Evolutionary conservation across 2,113 vertebrate species (phyloP).

Genomic region (Bombycilla garrulus): DNA sequence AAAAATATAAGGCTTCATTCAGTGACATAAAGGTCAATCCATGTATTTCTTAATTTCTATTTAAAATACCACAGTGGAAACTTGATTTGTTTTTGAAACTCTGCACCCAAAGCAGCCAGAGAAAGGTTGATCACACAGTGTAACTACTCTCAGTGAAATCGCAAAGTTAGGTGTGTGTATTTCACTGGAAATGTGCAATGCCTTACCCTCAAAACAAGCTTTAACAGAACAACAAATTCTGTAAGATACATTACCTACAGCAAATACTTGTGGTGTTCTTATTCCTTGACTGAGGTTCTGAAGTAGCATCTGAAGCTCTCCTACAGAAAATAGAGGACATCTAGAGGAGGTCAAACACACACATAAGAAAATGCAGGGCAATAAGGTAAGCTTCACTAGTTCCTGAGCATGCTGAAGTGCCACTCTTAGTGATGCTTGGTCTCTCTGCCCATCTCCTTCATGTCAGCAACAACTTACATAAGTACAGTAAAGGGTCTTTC

Average conservation of each 20-base stretch:
- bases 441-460: background rate
- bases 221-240: background rate
- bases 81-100: background rate
- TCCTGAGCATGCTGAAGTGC: background rate
- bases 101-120: background rate
- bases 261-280: background rate
- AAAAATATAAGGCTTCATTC: background rate
- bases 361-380: background rate
- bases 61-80: background rate
- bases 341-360: background rate
- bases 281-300: background rate
- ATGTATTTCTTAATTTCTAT: background rate
- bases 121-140: background rate
- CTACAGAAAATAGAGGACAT: background rate
- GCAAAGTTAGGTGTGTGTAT: background rate
- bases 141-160: background rate
- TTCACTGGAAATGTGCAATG: background rate
- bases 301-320: background rate
- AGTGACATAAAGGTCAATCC: background rate
- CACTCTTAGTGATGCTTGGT: background rate
- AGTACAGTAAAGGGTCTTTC: background rate
- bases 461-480: background rate
- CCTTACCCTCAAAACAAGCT: background rate
- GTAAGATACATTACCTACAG: background rate
- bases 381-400: background rate